Evolutionary conservation across 2,888 invertebrate species (phyloP), one percentile per base, ranked within the genome.

Genomic region (Mesoligia furuncula): DNA sequence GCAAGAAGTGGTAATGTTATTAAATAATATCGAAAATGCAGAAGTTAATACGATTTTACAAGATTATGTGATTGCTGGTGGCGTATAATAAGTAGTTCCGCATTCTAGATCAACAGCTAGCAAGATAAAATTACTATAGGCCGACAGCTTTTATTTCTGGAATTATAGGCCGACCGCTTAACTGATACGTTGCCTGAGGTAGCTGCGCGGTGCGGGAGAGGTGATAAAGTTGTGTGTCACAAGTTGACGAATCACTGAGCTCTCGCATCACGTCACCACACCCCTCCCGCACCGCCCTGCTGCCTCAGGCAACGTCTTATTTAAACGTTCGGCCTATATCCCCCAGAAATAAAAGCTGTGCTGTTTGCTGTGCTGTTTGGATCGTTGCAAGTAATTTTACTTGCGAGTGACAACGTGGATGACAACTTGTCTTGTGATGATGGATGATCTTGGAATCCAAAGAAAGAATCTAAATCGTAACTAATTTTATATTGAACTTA

Each of bases 41-140:
- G 27, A 45, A 59, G 0, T 20, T 39, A 64, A 11, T 24, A 42
- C 17, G 17, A 54, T 15, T 61, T 36, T 27, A 42, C 17, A 17
- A 80, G 74, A 62, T 54, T 51, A 27, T n/a, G 17, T 54, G 31
- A 51, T 54, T 62, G 36, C 27, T 73, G 36, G 77, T 36, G 36
- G 27, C 61, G 17, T 42, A 24, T 27, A 5, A 17, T 36, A 54
- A n/a, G 27, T 42, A 45, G 51, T 83, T 83, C 48, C 27, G 48
- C 54, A 45, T 76, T 77, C 62, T 57, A 54, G n/a, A 64, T 59
- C 31, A 65, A 65, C 13, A 45, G 36, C 69, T 65, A 48, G 11
- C 20, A 57, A 48, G 13, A 48, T 64, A 39, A 51, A 39, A 65
- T 42, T 5, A 6, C 36, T 36, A 36, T 36, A 36, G 36, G 36